A percentile compares a stretch with the other conserved stretches of the same genome.
phyloP scores from a whole-genome alignment of 37 sponge, comb jelly and placozoan species.

The Tethya wilhelma region DNA sequence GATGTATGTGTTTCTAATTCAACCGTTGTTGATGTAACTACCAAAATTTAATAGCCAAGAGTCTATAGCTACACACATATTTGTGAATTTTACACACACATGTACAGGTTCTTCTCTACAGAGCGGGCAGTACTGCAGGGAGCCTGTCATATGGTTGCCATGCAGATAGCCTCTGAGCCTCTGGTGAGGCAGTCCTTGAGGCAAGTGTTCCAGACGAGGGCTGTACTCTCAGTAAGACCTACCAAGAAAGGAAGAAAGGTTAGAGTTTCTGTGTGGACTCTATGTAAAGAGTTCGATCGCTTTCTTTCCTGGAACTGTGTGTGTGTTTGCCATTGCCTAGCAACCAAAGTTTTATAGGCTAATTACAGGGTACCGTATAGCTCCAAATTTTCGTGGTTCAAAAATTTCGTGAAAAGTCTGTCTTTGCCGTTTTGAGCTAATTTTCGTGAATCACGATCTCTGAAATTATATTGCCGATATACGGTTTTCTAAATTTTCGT shows the following conservation, averaged over 20 bases:
- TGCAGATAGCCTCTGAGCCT: slow-evolving; percentile 89
- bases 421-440: too few species aligned
- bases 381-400: too few species aligned
- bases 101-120: slow-evolving; percentile 58
- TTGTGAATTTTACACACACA: background rate
- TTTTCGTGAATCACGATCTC: too few species aligned
- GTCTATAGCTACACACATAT: background rate
- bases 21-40: background rate
- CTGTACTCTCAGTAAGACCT: slow-evolving; percentile 69
- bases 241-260: slow-evolving; percentile 92
- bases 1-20: slow-evolving; percentile 11
- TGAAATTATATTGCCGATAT: too few species aligned
- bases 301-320: too few species aligned
- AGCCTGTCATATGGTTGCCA: slow-evolving; percentile 90
- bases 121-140: slow-evolving; percentile 72
- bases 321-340: too few species aligned
- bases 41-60: background rate
- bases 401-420: too few species aligned
- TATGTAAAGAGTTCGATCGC: too few species aligned
- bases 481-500: too few species aligned
- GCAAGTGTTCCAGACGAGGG: slow-evolving; percentile 78
- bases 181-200: slow-evolving; percentile 80
- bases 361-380: too few species aligned
- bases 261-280: background rate
- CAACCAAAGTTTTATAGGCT: too few species aligned